A percentile compares a stretch with the other conserved stretches of the same genome.
phyloP scores from a whole-genome alignment of 2,888 invertebrate genomes.

The Campaea margaritaria region DNA sequence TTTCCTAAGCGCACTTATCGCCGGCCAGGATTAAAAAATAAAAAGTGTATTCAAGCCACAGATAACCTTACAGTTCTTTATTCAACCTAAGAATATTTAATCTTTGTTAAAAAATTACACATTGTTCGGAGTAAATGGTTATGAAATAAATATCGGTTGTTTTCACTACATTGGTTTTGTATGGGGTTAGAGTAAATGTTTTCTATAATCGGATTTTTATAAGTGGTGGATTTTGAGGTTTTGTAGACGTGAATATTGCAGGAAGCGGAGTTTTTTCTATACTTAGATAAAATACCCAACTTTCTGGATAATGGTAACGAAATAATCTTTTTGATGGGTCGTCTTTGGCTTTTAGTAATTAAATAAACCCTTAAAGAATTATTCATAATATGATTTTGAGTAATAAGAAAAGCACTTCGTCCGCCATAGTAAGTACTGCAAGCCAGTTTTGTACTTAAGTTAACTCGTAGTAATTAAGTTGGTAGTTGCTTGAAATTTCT shows the following conservation, averaged over 20 bases:
- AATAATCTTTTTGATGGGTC: neutral
- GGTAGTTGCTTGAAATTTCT: too few species aligned
- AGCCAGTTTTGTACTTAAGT: too few species aligned
- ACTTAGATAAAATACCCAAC: conserved; percentile 7
- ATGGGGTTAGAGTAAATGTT: conserved; percentile 58
- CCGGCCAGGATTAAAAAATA: conserved; percentile 34
- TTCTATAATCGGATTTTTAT: conserved; percentile 66
- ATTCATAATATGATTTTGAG: too few species aligned
- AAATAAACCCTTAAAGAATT: too few species aligned
- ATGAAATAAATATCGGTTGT: conserved; percentile 49
- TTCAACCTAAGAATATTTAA: conserved; percentile 38
- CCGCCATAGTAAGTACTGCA: too few species aligned
- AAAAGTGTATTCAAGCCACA: too few species aligned
- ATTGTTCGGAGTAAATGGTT: conserved; percentile 44
- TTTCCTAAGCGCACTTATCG: conserved; percentile 34
- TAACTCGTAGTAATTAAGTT: too few species aligned
- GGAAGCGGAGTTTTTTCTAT: conserved; percentile 6
- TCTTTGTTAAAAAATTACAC: conserved; percentile 43
- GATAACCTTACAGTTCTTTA: too few species aligned
- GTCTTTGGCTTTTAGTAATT: neutral
- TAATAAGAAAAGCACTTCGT: too few species aligned
- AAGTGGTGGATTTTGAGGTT: conserved; percentile 40
- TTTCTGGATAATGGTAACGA: conserved; percentile 8
- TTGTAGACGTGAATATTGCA: conserved; percentile 2
- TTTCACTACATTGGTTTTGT: conserved; percentile 63